These are phyloP conservation scores for Caenorhabditis macrosperma DNA, from an alignment of 2,888 invertebrate species.

Conservation along the genomic window DNA sequence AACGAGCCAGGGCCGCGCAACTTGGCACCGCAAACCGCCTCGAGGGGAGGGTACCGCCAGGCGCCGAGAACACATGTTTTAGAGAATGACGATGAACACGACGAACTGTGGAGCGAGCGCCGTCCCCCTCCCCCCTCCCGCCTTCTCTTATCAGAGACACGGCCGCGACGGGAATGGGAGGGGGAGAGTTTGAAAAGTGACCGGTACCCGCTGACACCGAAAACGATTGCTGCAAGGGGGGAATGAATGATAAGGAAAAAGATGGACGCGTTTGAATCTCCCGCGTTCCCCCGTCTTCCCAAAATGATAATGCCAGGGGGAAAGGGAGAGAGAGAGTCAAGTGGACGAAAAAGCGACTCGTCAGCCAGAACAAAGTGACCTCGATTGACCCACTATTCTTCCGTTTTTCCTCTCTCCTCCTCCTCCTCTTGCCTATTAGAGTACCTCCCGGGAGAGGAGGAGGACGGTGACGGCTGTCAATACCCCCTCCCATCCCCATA, in stretches of 20 bases:
- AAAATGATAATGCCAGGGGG: too few species aligned
- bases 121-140: too few species aligned
- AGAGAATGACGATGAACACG: too few species aligned
- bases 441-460: too few species aligned
- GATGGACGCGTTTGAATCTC: too few species aligned
- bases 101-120: background rate
- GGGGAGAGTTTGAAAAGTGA: conserved; percentile 15
- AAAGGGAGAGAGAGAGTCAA: too few species aligned
- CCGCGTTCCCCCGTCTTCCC: too few species aligned
- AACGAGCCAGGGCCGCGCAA: too few species aligned
- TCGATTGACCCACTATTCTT: conserved; percentile 45
- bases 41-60: too few species aligned
- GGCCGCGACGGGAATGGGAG: background rate
- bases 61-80: too few species aligned
- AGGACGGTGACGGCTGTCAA: conserved; percentile 17
- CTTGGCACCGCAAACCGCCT: too few species aligned
- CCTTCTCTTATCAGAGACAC: conserved; percentile 8
- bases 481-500: conserved; percentile 4
- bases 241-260: conserved; percentile 25
- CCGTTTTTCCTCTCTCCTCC: background rate
- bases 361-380: conserved; percentile 53
- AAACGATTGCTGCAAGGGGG: background rate
- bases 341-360: conserved; percentile 26
- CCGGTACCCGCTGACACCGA: conserved; percentile 45
- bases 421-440: conserved; percentile 3